phyloP scores from a whole-genome alignment of 1,140 invertebrate species.

The Drosophila nigrodunni region DNA sequence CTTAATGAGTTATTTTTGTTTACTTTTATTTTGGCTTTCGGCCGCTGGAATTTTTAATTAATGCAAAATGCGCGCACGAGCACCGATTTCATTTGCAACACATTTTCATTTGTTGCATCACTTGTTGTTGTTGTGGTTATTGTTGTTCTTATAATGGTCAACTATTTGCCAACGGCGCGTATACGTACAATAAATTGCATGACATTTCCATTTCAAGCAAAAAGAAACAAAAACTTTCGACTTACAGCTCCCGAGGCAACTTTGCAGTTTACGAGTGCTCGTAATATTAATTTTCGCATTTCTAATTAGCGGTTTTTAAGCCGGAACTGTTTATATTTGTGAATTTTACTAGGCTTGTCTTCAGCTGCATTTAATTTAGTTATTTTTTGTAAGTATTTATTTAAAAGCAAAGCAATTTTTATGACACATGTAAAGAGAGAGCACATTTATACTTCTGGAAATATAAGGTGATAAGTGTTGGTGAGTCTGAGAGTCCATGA shows the following conservation, averaged over 20 bases:
- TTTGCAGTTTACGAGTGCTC: neutral
- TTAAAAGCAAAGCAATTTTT: too few species aligned
- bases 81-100: constrained; percentile 61
- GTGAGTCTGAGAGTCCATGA: too few species aligned
- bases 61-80: constrained; percentile 59
- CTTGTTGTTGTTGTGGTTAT: constrained; percentile 26
- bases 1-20: constrained; percentile 72
- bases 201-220: constrained; percentile 58
- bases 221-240: neutral
- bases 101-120: constrained; percentile 36
- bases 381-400: too few species aligned
- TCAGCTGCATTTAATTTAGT: too few species aligned
- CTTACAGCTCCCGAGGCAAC: constrained; percentile 34
- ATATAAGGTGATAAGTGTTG: too few species aligned
- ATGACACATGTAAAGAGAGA: too few species aligned
- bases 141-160: constrained; percentile 33
- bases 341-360: too few species aligned
- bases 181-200: constrained; percentile 46
- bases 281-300: constrained; percentile 17
- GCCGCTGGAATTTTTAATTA: constrained; percentile 76
- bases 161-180: constrained; percentile 11
- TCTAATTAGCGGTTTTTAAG: constrained; percentile 25
- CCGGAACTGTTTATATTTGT: neutral
- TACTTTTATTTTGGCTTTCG: constrained; percentile 62
- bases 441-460: too few species aligned